Conservation (phyloP, 2,888 invertebrate species). For the Caenorhabditis sinica region DNA sequence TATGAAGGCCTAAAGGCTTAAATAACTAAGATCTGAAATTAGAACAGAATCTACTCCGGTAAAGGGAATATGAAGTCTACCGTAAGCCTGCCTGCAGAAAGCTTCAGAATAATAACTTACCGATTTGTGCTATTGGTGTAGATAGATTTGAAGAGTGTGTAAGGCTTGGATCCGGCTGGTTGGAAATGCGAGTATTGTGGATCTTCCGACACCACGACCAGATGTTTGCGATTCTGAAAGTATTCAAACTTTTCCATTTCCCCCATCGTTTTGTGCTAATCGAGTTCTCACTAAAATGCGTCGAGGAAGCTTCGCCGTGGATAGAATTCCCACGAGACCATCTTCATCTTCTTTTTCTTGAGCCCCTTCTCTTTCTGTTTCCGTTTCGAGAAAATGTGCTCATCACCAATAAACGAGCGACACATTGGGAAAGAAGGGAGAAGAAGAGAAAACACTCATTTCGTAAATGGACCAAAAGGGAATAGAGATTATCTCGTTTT, state of each 20-base stretch:
- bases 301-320: background rate
- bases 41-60: too few relatives aligned
- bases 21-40: too few relatives aligned
- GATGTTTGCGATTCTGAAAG: slow-evolving; percentile 81
- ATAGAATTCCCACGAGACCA: slow-evolving; percentile 62
- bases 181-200: slow-evolving; percentile 82
- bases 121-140: slow-evolving; percentile 83
- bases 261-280: slow-evolving; percentile 40
- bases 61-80: background rate
- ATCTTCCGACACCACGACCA: slow-evolving; percentile 80
- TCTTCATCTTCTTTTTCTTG: slow-evolving; percentile 28
- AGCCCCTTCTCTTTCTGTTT: background rate
- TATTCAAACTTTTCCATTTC: background rate
- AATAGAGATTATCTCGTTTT: slow-evolving; percentile 12
- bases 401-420: slow-evolving; percentile 60
- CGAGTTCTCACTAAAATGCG: slow-evolving; percentile 44
- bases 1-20: too few relatives aligned
- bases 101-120: slow-evolving; percentile 13
- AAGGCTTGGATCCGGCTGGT: slow-evolving; percentile 82
- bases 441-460: slow-evolving; percentile 27
- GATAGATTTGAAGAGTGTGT: slow-evolving; percentile 83
- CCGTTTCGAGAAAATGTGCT: slow-evolving; percentile 48
- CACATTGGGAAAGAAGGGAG: background rate
- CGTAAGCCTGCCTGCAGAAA: background rate
- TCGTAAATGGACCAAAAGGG: slow-evolving; percentile 33